These are phyloP conservation scores for Eupsilia transversa DNA, from an alignment of 2,888 invertebrate species.

Conservation along the genomic window DNA sequence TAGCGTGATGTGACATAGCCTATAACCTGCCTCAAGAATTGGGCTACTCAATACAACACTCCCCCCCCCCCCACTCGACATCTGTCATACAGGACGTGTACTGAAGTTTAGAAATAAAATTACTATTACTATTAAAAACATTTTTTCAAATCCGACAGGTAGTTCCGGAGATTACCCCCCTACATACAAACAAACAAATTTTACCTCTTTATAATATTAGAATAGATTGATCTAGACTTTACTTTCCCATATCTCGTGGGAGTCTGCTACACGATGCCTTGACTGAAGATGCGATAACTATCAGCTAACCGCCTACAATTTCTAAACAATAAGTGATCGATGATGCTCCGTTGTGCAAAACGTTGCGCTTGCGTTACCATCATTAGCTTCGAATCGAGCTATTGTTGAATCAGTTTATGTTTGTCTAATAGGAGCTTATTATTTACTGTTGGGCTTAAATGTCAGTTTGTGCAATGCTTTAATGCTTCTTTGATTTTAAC, in stretches of 20 bases:
- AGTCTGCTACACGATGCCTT: slow-evolving; percentile 57
- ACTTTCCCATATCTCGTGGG: slow-evolving; percentile 61
- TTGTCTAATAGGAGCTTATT: slow-evolving; percentile 38
- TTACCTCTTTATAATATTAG: too few species aligned
- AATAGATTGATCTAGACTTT: too few species aligned
- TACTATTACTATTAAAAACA: too few species aligned
- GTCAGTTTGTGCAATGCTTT: slow-evolving; percentile 33
- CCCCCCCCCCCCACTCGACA: too few species aligned
- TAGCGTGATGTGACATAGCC: too few species aligned
- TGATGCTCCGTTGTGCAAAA: slow-evolving; percentile 69
- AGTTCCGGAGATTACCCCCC: too few species aligned
- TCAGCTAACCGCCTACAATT: slow-evolving; percentile 74
- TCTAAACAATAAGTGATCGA: slow-evolving; percentile 72
- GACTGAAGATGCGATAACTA: slow-evolving; percentile 66
- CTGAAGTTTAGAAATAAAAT: too few species aligned
- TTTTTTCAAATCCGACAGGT: too few species aligned
- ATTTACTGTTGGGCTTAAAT: slow-evolving; percentile 44
- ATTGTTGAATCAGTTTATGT: slow-evolving; percentile 43
- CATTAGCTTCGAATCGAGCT: slow-evolving; percentile 38
- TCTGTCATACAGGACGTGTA: too few species aligned
- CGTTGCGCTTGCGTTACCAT: slow-evolving; percentile 57
- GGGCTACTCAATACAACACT: too few species aligned
- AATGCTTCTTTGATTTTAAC: slow-evolving; percentile 5
- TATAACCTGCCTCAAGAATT: too few species aligned
- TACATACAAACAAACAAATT: too few species aligned